phyloP scores from a whole-genome alignment of 2,888 invertebrate species.

The Allophyes oxyacanthae region DNA sequence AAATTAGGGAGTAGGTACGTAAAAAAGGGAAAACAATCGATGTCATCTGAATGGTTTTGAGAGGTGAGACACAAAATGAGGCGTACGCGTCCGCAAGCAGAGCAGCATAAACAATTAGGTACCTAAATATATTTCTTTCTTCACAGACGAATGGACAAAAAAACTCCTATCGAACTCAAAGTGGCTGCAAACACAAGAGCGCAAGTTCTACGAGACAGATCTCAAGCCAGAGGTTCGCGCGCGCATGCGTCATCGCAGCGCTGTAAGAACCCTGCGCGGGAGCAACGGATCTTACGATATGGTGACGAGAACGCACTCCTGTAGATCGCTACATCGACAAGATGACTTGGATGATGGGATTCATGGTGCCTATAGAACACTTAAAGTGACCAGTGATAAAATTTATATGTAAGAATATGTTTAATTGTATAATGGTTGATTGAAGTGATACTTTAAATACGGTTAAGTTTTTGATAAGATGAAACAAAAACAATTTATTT shows the following conservation, averaged over 20 bases:
- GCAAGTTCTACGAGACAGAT: conserved; percentile 81
- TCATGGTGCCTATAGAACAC: conserved; percentile 80
- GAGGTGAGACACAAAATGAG: too few species aligned
- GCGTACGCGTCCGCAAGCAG: too few species aligned
- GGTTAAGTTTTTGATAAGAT: too few species aligned
- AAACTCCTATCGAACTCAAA: conserved; percentile 91
- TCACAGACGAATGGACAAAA: conserved; percentile 91
- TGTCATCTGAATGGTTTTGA: too few species aligned
- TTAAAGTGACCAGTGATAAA: conserved; percentile 72
- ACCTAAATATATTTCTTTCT: not conserved
- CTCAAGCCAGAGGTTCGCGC: conserved; percentile 72
- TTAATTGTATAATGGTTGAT: not conserved
- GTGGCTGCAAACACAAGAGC: conserved; percentile 92
- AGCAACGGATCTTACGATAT: conserved; percentile 80
- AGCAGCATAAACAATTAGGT: too few species aligned
- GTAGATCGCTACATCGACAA: conserved; percentile 72
- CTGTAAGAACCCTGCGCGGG: conserved; percentile 69
- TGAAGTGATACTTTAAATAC: too few species aligned
- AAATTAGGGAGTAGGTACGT: too few species aligned
- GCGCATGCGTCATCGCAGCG: conserved; percentile 71
- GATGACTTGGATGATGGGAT: conserved; percentile 79
- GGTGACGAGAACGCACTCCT: conserved; percentile 80
- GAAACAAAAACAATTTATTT: too few species aligned
- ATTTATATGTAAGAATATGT: conserved; percentile 54
- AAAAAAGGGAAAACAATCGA: too few species aligned